These are phyloP conservation scores for Pteria penguin DNA, from an alignment of 2,888 invertebrate species.

Conservation along the genomic window DNA sequence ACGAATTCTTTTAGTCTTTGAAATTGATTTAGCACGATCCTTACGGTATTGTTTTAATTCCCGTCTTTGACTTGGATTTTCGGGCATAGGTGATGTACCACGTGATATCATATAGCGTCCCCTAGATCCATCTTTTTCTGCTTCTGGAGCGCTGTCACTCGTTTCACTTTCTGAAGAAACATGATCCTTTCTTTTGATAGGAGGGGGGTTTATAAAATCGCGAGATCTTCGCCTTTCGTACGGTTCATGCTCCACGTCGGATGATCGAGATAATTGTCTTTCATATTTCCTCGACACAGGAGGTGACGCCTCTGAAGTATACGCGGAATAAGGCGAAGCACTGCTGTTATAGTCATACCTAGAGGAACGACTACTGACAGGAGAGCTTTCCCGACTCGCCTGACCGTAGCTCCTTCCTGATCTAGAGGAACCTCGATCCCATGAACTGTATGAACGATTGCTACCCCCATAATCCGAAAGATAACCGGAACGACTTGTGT, in stretches of 20 bases:
- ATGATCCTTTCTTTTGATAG: slow-evolving; percentile 29
- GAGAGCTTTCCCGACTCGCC: slow-evolving; percentile 71
- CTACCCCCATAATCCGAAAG: slow-evolving; percentile 75
- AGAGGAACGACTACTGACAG: slow-evolving; percentile 65
- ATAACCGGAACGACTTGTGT: slow-evolving; percentile 69
- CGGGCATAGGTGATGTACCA: slow-evolving; percentile 75
- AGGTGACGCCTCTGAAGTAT: slow-evolving; percentile 65
- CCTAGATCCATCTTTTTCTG: slow-evolving; percentile 63
- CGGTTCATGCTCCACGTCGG: slow-evolving; percentile 48
- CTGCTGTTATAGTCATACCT: slow-evolving; percentile 73
- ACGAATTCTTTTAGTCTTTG: slow-evolving; percentile 68
- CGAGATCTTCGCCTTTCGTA: slow-evolving; percentile 23
- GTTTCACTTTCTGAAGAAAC: slow-evolving; percentile 61
- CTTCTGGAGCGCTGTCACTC: slow-evolving; percentile 73
- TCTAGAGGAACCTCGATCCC: slow-evolving; percentile 67
- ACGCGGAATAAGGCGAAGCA: slow-evolving; percentile 71
- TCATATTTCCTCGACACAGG: slow-evolving; percentile 58
- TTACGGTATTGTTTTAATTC: slow-evolving; percentile 55
- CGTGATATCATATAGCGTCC: slow-evolving; percentile 72
- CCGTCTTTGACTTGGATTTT: slow-evolving; percentile 57
- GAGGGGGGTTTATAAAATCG: slow-evolving; percentile 50
- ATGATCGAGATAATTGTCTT: slow-evolving; percentile 62
- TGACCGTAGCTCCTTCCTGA: slow-evolving; percentile 68
- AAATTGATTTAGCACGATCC: slow-evolving; percentile 56
- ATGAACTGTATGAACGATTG: slow-evolving; percentile 67